Conservation (phyloP, 1,140 invertebrate species). For the Coboldia fuscipes region DNA sequence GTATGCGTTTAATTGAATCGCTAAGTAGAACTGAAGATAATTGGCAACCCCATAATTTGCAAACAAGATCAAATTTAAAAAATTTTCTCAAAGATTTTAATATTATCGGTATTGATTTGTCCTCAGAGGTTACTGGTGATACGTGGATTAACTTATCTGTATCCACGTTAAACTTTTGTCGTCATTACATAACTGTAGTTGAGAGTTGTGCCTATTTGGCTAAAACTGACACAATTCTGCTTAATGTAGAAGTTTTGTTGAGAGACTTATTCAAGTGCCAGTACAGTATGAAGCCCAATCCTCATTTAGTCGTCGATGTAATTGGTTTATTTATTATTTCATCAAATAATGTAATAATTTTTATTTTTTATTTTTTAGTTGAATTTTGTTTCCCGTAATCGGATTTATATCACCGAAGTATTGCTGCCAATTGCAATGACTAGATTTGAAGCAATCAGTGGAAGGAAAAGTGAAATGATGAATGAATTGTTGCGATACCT, state of each 20-base stretch:
- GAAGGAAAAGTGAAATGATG: conserved; percentile 11
- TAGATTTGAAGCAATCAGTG: conserved; percentile 14
- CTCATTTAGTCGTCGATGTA: conserved; percentile 17
- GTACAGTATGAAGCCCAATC: conserved; percentile 13
- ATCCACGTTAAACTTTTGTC: conserved; percentile 16
- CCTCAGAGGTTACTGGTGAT: conserved; percentile 15
- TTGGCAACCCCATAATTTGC: conserved; percentile 47
- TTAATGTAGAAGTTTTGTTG: conserved; percentile 12
- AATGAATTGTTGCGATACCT: conserved; percentile 12
- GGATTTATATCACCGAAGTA: conserved; percentile 16
- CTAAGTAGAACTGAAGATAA: conserved; percentile 49
- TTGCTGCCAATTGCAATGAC: conserved; percentile 16
- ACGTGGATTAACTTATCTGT: conserved; percentile 20
- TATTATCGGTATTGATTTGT: conserved; percentile 21
- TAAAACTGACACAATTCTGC: conserved; percentile 14
- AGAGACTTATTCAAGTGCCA: conserved; percentile 15
- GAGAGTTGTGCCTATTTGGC: conserved; percentile 16
- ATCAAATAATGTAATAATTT: background rate
- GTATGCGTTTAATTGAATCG: conserved; percentile 32
- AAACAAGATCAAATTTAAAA: conserved; percentile 27
- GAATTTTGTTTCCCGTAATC: conserved; percentile 20
- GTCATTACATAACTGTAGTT: conserved; percentile 15
- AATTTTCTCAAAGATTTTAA: conserved; percentile 25
- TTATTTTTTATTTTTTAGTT: conserved; percentile 8
- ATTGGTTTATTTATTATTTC: conserved; percentile 4